Percentiles rank a stretch among this genome's conserved stretches.
phyloP scores from a whole-genome alignment of 2,888 invertebrate genomes.

The Megamerina dolium region DNA sequence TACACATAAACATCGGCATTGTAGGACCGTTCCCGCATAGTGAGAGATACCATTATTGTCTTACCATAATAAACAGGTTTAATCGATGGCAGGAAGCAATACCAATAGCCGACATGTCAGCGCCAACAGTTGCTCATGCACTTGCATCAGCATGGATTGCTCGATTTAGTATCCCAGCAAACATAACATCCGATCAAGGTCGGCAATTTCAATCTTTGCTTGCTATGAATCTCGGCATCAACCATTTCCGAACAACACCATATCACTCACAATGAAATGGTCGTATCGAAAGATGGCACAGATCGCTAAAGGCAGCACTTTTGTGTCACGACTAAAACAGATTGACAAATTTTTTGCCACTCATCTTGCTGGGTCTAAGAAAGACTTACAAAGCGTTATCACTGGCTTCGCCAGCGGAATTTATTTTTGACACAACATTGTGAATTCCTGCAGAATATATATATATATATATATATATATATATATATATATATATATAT shows the following conservation, averaged over 20 bases:
- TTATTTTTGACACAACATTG: too few species aligned
- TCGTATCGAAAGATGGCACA: not conserved
- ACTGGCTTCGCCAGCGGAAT: too few species aligned
- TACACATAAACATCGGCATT: not conserved
- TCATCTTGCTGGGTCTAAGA: too few species aligned
- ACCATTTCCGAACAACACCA: not conserved
- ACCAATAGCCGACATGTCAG: slow-evolving; percentile 3
- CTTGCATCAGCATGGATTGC: slow-evolving; percentile 3
- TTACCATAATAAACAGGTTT: not conserved
- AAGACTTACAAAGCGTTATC: too few species aligned
- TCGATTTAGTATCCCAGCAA: not conserved
- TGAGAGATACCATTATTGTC: not conserved
- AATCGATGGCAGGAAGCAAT: slow-evolving; percentile 8
- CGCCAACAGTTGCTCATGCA: slow-evolving; percentile 2
- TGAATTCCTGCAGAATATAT: too few species aligned
- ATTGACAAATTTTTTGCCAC: too few species aligned
- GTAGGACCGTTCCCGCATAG: not conserved
- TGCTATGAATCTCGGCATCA: too few species aligned
- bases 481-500: too few species aligned
- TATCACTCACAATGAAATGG: not conserved
- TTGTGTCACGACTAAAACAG: not conserved
- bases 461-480: too few species aligned
- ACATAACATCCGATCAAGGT: slow-evolving; percentile 6
- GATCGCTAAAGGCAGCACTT: not conserved
- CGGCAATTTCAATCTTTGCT: slow-evolving; percentile 3